These are phyloP conservation scores for Baryphthengus martii DNA, from an alignment of 2,113 vertebrate species.

Conservation along the genomic window DNA sequence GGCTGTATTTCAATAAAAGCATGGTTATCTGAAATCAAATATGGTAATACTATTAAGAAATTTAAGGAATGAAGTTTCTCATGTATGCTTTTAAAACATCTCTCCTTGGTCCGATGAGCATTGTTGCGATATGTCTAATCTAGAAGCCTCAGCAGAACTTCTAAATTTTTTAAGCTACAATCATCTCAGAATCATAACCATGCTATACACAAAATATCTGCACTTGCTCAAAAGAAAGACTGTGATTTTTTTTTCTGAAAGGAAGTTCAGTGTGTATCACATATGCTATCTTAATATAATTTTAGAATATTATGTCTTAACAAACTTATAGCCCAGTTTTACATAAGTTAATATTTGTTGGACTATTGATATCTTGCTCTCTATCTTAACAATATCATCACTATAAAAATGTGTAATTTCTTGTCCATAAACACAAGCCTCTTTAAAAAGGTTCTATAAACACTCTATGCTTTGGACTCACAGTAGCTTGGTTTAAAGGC, in stretches of 20 bases:
- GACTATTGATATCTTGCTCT: neutral
- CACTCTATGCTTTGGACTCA: neutral
- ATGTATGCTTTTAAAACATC: neutral
- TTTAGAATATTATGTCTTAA: neutral
- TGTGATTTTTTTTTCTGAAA: neutral
- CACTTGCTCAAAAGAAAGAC: neutral
- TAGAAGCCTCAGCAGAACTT: neutral
- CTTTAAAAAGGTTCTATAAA: neutral
- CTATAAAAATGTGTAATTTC: neutral
- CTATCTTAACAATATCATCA: neutral
- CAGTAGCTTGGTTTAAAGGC: neutral
- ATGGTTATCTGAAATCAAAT: neutral
- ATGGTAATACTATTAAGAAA: neutral
- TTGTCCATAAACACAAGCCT: neutral
- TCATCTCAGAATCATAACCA: neutral
- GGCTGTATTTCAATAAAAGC: neutral
- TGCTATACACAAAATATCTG: neutral
- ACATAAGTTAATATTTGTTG: neutral
- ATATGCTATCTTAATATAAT: neutral
- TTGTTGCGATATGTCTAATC: neutral
- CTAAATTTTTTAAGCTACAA: neutral
- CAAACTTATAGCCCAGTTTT: neutral
- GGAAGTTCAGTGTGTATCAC: neutral
- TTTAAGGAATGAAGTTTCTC: neutral
- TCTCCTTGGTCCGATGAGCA: neutral